Evolutionary conservation across 2,797 vertebrate species (phyloP).

Genomic region (Corythornis leucogaster): DNA sequence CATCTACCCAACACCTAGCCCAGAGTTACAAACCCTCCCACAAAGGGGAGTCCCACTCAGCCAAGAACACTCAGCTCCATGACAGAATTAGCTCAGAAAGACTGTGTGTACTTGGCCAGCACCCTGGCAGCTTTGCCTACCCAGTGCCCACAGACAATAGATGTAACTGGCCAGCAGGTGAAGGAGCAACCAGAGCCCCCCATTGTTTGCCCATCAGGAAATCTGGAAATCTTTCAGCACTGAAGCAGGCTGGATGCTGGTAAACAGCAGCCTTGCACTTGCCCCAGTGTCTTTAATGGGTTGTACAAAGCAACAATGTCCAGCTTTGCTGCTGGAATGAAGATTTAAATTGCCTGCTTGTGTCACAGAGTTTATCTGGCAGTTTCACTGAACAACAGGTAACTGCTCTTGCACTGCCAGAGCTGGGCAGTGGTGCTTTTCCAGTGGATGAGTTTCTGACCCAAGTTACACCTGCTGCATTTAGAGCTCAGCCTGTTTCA

Average conservation of each 20-base stretch:
- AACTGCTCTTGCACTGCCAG: neutral
- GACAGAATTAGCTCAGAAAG: constrained; percentile 15
- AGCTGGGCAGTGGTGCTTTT: neutral
- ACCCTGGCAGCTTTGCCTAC: neutral
- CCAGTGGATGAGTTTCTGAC: neutral
- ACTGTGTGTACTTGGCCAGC: neutral
- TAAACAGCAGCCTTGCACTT: constrained; percentile 10
- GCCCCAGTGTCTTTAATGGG: neutral
- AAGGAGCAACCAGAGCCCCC: constrained; percentile 5
- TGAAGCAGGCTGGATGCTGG: neutral
- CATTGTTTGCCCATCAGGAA: neutral
- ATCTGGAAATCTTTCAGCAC: neutral
- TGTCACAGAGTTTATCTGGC: neutral
- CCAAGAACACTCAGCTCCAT: constrained; percentile 20
- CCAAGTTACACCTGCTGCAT: neutral
- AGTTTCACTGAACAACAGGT: neutral
- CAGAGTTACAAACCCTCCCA: neutral
- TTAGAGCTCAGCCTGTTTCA: neutral
- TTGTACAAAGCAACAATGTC: neutral
- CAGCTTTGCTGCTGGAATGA: neutral
- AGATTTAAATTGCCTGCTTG: neutral
- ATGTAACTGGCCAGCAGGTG: neutral
- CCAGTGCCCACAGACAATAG: constrained; percentile 29
- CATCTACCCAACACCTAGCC: neutral
- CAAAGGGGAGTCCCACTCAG: neutral